A percentile compares a stretch with the other conserved stretches of the same genome.
phyloP scores from a whole-genome alignment of 2,888 invertebrate genomes.

The Desoria tigrina region DNA sequence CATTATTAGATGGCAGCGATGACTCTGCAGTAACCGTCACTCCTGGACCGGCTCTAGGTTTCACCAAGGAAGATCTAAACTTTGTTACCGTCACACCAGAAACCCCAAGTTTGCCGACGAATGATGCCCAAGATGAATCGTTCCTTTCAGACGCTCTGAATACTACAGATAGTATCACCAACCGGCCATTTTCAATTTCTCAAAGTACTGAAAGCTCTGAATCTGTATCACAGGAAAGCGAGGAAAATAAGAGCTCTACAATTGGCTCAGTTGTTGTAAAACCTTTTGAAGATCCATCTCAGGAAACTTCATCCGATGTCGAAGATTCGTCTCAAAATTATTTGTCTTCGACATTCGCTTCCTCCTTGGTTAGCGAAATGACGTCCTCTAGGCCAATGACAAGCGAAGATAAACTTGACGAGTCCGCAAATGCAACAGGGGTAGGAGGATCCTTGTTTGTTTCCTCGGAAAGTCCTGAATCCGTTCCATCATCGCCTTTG shows the following conservation, averaged over 20 bases:
- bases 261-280: background rate
- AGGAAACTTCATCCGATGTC: background rate
- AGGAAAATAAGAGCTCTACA: background rate
- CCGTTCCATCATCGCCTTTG: slow-evolving; percentile 8
- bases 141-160: background rate
- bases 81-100: slow-evolving; percentile 43
- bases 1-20: background rate
- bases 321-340: background rate
- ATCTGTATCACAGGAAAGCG: background rate
- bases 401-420: background rate
- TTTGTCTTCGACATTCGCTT: background rate
- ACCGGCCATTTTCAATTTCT: background rate
- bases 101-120: slow-evolving; percentile 10
- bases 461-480: slow-evolving; percentile 4
- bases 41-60: slow-evolving; percentile 26
- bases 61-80: slow-evolving; percentile 23
- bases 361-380: background rate
- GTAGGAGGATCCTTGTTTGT: background rate
- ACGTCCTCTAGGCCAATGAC: slow-evolving; percentile 13
- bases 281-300: slow-evolving; percentile 8
- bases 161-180: background rate
- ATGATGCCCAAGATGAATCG: background rate
- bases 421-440: background rate
- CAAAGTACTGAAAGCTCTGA: slow-evolving; percentile 6
- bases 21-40: slow-evolving; percentile 35